Evolutionary conservation across 2,888 invertebrate species (phyloP), one percentile per base, ranked within the genome.

Genomic region (Hermodice carunculata): DNA sequence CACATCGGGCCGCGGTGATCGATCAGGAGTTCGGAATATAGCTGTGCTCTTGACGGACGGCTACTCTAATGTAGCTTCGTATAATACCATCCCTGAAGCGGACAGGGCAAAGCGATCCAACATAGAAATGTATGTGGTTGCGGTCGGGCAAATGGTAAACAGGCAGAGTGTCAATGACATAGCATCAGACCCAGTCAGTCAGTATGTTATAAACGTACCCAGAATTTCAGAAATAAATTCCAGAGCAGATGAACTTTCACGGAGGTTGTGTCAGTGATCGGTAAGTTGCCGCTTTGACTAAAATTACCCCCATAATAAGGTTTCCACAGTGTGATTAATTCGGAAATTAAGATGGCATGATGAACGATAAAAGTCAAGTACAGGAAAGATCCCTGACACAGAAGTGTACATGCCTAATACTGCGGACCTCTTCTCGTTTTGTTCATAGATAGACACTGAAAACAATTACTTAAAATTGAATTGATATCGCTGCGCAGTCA

Each of bases 21-120:
- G 65, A 31, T 22, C 29, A 34, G 65, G 56, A 11, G 66, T 69
- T 43, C 69, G 67, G 22, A 76, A 78, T 57, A 67, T 79, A n/a
- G 77, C 71, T n/a, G 52, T 81, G 5, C 58, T 81, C 14, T 60
- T 81, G 29, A 77, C 78, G 1, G 78, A 84, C 54, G 83, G 84
- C 64, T 70, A 80, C 22, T 79, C 82, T 17, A 82, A 79, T 58
- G 69, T 57, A 3, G 34, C 29, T 46, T 8, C 8, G 17, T 29
- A 52, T n/a, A 60, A 60, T 43, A 60, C 60, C 17, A 44, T 60
- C 11, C 60, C 42, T 1, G 60, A 60, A 32, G 60, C 60, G 19
- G 17, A 40, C 19, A 37, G 37, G 42, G 60, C 51, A 1, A 60
- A 60, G 42, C 29, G 52, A 17, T n/a, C 32, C 2, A 22, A 51